Conservation (phyloP, 2,888 invertebrate species). For the Tridacna crocea region DNA sequence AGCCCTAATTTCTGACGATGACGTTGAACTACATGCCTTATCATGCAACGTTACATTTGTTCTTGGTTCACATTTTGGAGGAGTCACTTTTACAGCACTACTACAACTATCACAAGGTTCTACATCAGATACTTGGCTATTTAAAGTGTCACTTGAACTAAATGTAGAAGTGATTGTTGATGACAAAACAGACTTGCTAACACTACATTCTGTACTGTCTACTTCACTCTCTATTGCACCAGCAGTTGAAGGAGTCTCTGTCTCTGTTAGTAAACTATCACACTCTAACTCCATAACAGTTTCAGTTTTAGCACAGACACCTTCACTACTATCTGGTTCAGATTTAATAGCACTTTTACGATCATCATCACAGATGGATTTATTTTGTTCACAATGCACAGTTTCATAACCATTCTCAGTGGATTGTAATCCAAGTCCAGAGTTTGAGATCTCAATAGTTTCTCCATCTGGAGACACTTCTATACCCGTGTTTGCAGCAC, state of each 20-base stretch:
- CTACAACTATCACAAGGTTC: constrained; percentile 63
- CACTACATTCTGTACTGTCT: constrained; percentile 55
- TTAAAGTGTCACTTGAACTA: constrained; percentile 11
- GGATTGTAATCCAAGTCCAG: constrained; percentile 34
- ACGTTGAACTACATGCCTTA: constrained; percentile 46
- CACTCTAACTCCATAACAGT: constrained; percentile 60
- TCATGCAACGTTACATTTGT: constrained; percentile 8
- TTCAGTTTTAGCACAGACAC: constrained; percentile 30
- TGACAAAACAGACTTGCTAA: background rate
- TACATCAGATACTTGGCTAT: constrained; percentile 3
- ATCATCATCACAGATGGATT: constrained; percentile 51
- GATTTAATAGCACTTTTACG: constrained; percentile 57
- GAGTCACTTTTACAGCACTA: constrained; percentile 39
- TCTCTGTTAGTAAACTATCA: constrained; percentile 57
- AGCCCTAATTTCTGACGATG: constrained; percentile 5
- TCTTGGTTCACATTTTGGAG: constrained; percentile 3
- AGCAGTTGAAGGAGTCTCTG: constrained; percentile 21
- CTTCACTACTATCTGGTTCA: constrained; percentile 64
- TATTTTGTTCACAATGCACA: constrained; percentile 48
- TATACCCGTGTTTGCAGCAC: constrained; percentile 50
- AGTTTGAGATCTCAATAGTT: constrained; percentile 49
- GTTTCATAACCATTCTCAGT: constrained; percentile 15
- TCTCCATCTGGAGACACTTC: constrained; percentile 27
- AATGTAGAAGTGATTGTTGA: constrained; percentile 19
- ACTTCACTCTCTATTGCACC: constrained; percentile 29